These are phyloP conservation scores for Tinea semifulvella DNA, from an alignment of 2,888 invertebrate genomes.

Conservation along the genomic window DNA sequence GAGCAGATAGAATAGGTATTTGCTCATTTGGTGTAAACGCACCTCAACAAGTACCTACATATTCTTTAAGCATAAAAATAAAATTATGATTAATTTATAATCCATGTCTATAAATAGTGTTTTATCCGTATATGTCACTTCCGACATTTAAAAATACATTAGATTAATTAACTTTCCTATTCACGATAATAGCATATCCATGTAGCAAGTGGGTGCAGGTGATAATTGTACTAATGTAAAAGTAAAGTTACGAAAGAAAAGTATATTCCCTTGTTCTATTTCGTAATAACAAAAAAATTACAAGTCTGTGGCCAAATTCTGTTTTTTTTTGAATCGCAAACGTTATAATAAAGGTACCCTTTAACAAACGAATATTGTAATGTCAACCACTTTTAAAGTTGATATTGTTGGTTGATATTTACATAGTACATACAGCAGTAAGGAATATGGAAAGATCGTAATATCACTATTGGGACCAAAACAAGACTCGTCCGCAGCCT, in stretches of 20 bases:
- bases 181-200: slow-evolving; percentile 4
- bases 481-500: no score
- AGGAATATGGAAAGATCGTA: no score
- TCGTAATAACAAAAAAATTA: no score
- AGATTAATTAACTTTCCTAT: slow-evolving; percentile 5
- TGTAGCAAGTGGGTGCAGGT: slow-evolving; percentile 7
- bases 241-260: background rate
- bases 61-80: background rate
- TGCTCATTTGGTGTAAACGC: background rate
- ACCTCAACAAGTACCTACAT: background rate
- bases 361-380: no score
- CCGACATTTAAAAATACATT: background rate
- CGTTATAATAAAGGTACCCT: no score
- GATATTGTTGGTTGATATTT: no score
- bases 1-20: no score
- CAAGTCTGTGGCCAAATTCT: no score
- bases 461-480: no score
- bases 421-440: no score
- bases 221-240: slow-evolving; percentile 1
- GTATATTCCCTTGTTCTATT: background rate
- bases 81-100: background rate
- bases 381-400: no score
- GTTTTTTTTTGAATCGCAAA: no score
- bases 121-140: slow-evolving; percentile 6
- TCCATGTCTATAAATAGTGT: background rate